Evolutionary conservation across 2,888 invertebrate genomes (phyloP).

Genomic region (Lissonota sp.): DNA sequence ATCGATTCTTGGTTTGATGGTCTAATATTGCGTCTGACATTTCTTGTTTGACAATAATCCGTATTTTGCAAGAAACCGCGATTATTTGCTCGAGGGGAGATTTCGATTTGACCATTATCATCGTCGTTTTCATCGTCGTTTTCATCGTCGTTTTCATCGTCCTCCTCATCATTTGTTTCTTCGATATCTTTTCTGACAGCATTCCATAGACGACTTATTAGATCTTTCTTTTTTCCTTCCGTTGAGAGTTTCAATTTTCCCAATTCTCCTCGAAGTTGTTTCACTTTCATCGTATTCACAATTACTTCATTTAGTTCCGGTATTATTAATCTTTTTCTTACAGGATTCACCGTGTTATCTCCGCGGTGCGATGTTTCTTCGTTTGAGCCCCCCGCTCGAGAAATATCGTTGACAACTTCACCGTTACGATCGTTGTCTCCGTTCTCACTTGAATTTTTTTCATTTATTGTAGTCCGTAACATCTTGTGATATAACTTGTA

Average conservation of each 20-base stretch:
- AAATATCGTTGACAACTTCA: too few species aligned
- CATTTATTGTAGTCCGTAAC: too few species aligned
- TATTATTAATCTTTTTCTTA: too few species aligned
- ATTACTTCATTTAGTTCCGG: too few species aligned
- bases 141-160: not conserved
- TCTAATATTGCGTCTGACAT: not conserved
- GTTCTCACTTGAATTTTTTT: too few species aligned
- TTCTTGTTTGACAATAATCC: not conserved
- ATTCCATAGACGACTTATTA: not conserved
- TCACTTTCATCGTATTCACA: too few species aligned
- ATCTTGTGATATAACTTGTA: too few species aligned
- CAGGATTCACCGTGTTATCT: too few species aligned
- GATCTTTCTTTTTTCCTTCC: not conserved
- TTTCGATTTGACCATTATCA: not conserved
- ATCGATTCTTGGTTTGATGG: too few species aligned
- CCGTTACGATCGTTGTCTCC: too few species aligned
- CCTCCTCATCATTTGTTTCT: not conserved
- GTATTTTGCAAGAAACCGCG: not conserved
- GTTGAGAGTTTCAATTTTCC: not conserved
- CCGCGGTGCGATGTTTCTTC: too few species aligned
- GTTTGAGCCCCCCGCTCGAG: too few species aligned
- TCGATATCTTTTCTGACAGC: not conserved
- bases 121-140: not conserved
- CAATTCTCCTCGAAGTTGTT: not conserved
- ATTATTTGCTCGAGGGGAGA: not conserved